phyloP scores from a whole-genome alignment of 2,113 vertebrate genomes.

The Cyanistes caeruleus region DNA sequence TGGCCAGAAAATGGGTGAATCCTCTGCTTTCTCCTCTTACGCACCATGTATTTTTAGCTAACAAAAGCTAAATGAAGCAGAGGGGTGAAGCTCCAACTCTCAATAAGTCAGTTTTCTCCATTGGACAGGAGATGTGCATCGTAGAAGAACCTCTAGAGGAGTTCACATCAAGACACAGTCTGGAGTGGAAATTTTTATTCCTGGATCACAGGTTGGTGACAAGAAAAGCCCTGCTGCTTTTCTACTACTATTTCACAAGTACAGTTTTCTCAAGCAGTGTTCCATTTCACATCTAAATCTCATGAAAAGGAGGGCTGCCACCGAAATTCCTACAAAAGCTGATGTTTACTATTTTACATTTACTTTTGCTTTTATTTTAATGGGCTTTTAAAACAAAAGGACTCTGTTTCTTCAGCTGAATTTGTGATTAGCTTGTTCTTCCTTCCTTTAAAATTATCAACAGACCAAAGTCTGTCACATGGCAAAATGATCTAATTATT shows the following conservation, averaged over 20 bases:
- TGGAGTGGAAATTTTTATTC: constrained; percentile 88
- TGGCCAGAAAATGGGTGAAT: neutral
- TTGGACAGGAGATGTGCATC: constrained; percentile 81
- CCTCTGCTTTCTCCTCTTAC: neutral
- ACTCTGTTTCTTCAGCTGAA: neutral
- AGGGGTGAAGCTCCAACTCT: neutral
- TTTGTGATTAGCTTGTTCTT: neutral
- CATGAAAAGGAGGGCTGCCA: neutral
- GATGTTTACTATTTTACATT: neutral
- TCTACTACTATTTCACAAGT: neutral
- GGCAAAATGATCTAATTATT: neutral
- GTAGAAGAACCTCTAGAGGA: constrained; percentile 82
- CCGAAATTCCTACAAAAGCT: neutral
- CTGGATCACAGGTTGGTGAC: constrained; percentile 84
- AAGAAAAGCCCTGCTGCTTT: constrained; percentile 33
- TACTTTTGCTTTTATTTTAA: neutral
- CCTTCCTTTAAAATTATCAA: neutral
- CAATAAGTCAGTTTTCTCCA: constrained; percentile 24
- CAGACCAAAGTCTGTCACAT: neutral
- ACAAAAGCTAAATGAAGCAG: neutral
- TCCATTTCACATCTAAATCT: neutral
- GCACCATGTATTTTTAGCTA: neutral
- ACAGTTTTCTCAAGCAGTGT: neutral
- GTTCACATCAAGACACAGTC: constrained; percentile 85
- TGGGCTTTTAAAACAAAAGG: neutral